Evolutionary conservation across 2,113 vertebrate species (phyloP), one percentile per base, ranked within the genome.

Genomic region (Cnemophilus loriae): DNA sequence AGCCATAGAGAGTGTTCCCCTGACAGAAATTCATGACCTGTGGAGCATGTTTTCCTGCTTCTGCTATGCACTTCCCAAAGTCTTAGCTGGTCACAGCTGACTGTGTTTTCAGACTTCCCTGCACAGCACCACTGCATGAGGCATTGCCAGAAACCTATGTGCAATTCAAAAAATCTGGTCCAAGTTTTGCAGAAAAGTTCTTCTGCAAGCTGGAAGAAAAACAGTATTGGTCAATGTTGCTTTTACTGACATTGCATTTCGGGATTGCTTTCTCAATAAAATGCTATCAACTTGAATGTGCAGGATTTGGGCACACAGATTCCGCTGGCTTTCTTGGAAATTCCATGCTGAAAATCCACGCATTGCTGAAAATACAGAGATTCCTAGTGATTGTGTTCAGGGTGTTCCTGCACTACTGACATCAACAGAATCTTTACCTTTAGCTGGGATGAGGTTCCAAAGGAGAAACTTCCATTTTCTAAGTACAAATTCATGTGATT

Each of bases 211-310:
- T 71, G 15, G 16, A 49, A 53, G 50, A 81, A 70, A 39, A 35
- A 0, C 9, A 20, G 11, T 33, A 42, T 33, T 33, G 8, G 9
- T 50, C 0, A 0, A 8, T 56, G 33, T 4, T 2, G 2, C 10
- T 92, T 56, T 73, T n/a, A 32, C 19, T 56, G 28, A 16, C 4
- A 49, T 13, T 73, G 11, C 16, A 52, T 47, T 61, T 89, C 11
- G 18, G 13, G 7, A 71, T 55, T 79, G 11, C 11, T 80, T 79
- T 76, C 70, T 32, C 30, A 70, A 44, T n/a, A 87, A 93, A 86
- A 47, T 19, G 3, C 5, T 17, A 49, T 28, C 2, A 2, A 18
- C 23, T 68, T 42, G 52, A 44, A 82, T 41, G 9, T 21, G 39
- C 26, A 85, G 63, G 32, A 74, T 53, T 57, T 52, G 26, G 16